Base-by-base conservation (phyloP, 1,140 invertebrate species). In the Sycobia sp. region DNA sequence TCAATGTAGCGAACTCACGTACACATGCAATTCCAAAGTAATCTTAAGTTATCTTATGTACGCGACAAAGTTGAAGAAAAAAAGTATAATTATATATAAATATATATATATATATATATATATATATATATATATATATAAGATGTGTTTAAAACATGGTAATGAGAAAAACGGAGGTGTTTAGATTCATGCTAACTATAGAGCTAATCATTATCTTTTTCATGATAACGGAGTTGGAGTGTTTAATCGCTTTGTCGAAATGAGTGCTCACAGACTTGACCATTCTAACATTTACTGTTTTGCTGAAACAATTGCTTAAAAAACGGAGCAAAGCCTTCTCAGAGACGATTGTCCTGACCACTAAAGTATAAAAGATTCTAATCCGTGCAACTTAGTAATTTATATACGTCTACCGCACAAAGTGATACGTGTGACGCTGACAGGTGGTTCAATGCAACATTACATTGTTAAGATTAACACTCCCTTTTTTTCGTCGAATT, bases 351-450 rank as follows among this genome's bases (percentile, higher is more conserved):
- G 5, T 32, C 29, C 5, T 7, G 29, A 32, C 29, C 11, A 7
- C 29, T 11, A 11, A 4, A 11, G 3, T 47, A 13, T 27, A n/a
- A n/a, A n/a, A n/a, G 20, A 18, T 47, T 32, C 44, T 0, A 41
- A 7, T 43, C 18, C 11, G 20, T 47, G 44, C 20, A 23, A 22
- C 4, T 43, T 0, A 23, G 44, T n/a, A 23, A 22, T 10, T 43
- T 0, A 23, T 22, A 11, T 32, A 22, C 23, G 14, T 43, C 18
- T 18, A 43, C 9, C 11, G 9, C 16, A 38, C 43, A 29, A 44
- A 20, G 25, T 47, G 38, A n/a, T n/a, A n/a, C 32, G 44, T 18
- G 44, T 66, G 65, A 70, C 67, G 64, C 71, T 77, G 67, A 73
- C 73, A 73, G 70, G 69, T 74, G 69, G 57, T 67, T 32, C 20